Evolutionary conservation across 2,888 invertebrate genomes (phyloP).

Genomic region (Sussaba pulchella): DNA sequence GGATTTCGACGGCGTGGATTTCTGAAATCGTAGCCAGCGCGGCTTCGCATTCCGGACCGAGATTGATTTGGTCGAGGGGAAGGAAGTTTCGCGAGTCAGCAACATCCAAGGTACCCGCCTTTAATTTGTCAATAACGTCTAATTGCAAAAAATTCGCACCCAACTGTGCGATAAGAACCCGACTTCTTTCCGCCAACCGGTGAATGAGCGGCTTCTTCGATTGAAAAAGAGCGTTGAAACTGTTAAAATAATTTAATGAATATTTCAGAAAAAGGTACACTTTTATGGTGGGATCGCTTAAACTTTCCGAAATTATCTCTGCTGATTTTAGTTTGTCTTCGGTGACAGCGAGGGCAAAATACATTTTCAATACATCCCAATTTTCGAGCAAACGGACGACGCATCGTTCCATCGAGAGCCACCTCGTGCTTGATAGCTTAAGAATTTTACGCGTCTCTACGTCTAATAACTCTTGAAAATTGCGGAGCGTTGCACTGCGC

Average conservation of each 20-base stretch:
- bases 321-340: slow-evolving; percentile 51
- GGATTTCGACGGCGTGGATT: background rate
- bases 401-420: slow-evolving; percentile 63
- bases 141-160: slow-evolving; percentile 1
- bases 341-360: slow-evolving; percentile 30
- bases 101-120: slow-evolving; percentile 5
- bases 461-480: slow-evolving; percentile 61
- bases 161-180: slow-evolving; percentile 19
- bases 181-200: slow-evolving; percentile 26
- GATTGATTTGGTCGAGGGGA: background rate
- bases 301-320: slow-evolving; percentile 1
- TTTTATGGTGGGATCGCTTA: too few relatives aligned
- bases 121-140: background rate
- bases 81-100: background rate
- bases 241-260: too few relatives aligned
- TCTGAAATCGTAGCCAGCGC: background rate
- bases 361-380: slow-evolving; percentile 46
- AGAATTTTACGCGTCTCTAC: slow-evolving; percentile 29
- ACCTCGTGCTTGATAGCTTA: slow-evolving; percentile 12
- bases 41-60: slow-evolving; percentile 14
- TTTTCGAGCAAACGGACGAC: slow-evolving; percentile 40
- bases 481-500: slow-evolving; percentile 51
- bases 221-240: slow-evolving; percentile 50
- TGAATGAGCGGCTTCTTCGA: slow-evolving; percentile 32
- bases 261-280: too few relatives aligned